A percentile compares a stretch with the other conserved stretches of the same genome.
phyloP scores from a whole-genome alignment of 1,140 invertebrate species.

The Bacillus rossius region DNA sequence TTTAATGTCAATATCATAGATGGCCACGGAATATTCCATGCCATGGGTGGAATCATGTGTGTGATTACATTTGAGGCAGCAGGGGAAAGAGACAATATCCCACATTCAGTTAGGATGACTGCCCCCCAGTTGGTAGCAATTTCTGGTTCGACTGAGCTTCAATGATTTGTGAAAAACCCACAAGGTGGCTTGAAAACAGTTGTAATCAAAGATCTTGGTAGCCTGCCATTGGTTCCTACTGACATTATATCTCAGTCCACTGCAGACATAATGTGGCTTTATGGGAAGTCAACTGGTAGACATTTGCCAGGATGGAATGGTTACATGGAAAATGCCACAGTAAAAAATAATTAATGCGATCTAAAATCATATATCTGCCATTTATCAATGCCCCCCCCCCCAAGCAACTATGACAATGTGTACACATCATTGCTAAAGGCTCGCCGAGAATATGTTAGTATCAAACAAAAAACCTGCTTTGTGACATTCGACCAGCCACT shows the following conservation, averaged over 20 bases:
- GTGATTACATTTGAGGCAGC: constrained; percentile 13
- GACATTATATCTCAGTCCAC: neutral
- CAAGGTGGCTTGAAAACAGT: neutral
- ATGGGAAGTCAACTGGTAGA: neutral
- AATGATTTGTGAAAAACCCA: neutral
- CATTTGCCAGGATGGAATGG: constrained; percentile 24
- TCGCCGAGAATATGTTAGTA: neutral
- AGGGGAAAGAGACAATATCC: neutral
- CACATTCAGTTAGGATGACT: neutral
- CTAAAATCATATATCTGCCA: constrained; percentile 6
- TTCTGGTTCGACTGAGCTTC: neutral
- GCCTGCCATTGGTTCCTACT: neutral
- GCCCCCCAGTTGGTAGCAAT: neutral
- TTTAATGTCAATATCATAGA: constrained; percentile 28
- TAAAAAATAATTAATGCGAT: constrained; percentile 11
- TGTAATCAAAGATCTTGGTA: neutral
- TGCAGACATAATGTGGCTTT: neutral
- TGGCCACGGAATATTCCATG: constrained; percentile 29
- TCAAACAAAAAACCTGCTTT: constrained; percentile 18
- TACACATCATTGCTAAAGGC: neutral
- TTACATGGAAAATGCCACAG: constrained; percentile 20
- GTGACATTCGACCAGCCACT: constrained; percentile 28
- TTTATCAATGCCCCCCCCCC: neutral
- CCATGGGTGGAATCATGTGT: constrained; percentile 28
- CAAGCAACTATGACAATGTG: neutral